A percentile compares a stretch with the other conserved stretches of the same genome.
These are phyloP conservation scores for Theocolax elegans DNA, from an alignment of 1,140 invertebrate genomes.

Conservation along the genomic window DNA sequence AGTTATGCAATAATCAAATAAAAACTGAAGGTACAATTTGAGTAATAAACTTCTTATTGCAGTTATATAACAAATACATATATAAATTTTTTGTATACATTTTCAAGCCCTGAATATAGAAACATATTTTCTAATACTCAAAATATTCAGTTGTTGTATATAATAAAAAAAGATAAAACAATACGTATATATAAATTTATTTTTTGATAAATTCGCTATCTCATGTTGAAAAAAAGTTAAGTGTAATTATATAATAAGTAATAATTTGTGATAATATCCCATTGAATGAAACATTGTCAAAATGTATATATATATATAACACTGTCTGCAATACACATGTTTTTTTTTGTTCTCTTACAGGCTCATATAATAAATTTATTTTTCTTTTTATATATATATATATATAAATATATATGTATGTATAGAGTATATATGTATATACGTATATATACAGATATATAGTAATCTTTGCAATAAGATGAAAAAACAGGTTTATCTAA, in stretches of 20 bases:
- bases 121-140: slow-evolving; percentile 31
- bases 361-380: slow-evolving; percentile 36
- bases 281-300: slow-evolving; percentile 32
- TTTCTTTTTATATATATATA: too few relatives aligned
- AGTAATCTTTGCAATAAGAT: slow-evolving; percentile 30
- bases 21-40: slow-evolving; percentile 32
- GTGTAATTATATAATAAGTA: slow-evolving; percentile 19
- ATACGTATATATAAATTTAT: slow-evolving; percentile 44
- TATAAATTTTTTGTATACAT: slow-evolving; percentile 35
- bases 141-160: slow-evolving; percentile 40
- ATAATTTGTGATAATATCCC: slow-evolving; percentile 19
- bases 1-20: slow-evolving; percentile 26
- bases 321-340: slow-evolving; percentile 48
- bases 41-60: slow-evolving; percentile 39
- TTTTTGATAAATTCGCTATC: slow-evolving; percentile 29
- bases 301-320: too few relatives aligned
- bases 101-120: slow-evolving; percentile 40
- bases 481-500: slow-evolving; percentile 35
- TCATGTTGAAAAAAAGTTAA: slow-evolving; percentile 23
- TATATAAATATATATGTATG: neutral
- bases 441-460: slow-evolving; percentile 5
- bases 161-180: slow-evolving; percentile 38
- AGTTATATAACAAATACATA: slow-evolving; percentile 38
- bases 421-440: neutral
- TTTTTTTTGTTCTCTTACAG: slow-evolving; percentile 43